phyloP scores from a whole-genome alignment of 2,888 invertebrate species.

The Dugesia japonica region DNA sequence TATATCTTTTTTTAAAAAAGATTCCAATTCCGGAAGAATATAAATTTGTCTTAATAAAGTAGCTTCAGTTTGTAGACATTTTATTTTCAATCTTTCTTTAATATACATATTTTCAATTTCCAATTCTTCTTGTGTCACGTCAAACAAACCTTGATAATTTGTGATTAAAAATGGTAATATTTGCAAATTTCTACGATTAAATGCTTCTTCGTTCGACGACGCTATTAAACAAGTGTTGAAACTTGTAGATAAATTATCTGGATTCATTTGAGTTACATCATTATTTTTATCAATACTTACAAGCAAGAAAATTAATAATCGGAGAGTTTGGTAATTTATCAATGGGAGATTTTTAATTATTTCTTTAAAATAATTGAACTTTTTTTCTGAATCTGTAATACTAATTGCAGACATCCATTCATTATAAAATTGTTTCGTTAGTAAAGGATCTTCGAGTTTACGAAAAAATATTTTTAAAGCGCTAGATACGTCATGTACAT shows the following conservation, averaged over 20 bases:
- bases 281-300: conserved; percentile 6
- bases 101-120: not conserved
- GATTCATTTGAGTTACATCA: not conserved
- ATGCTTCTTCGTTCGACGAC: not conserved
- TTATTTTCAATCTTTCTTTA: not conserved
- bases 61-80: not conserved
- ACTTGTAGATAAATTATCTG: not conserved
- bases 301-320: not conserved
- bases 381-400: not conserved
- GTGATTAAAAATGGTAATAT: not conserved
- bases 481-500: not conserved
- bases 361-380: not conserved
- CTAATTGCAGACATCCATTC: not conserved
- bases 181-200: not conserved
- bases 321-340: not conserved
- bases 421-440: not conserved
- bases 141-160: conserved; percentile 9
- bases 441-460: not conserved
- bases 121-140: conserved; percentile 4
- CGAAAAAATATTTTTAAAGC: not conserved
- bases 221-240: not conserved
- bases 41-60: conserved; percentile 3
- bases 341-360: not conserved
- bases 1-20: not conserved
- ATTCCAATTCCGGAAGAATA: not conserved